Conservation (phyloP, 2,797 vertebrate species). For the Sebastiscus tertius region DNA sequence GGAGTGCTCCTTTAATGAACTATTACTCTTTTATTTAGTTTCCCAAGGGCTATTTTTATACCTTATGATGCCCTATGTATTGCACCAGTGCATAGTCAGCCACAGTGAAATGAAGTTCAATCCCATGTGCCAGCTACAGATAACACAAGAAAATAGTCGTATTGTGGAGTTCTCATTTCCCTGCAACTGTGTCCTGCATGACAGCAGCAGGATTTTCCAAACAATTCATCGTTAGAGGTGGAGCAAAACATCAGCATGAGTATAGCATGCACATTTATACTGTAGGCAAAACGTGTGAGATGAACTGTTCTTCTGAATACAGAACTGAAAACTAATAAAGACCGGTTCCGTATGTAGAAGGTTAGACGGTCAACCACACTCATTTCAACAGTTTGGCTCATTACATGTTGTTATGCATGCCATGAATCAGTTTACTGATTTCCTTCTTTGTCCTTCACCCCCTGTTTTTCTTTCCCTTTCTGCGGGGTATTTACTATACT, state of each 20-base stretch:
- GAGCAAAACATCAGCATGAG: neutral
- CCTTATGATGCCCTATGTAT: too few relatives aligned
- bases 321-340: slow-evolving; percentile 2
- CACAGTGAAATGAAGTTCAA: neutral
- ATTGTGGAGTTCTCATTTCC: neutral
- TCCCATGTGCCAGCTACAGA: neutral
- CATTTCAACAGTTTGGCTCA: slow-evolving; percentile 40
- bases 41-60: too few relatives aligned
- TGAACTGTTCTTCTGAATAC: slow-evolving; percentile 3
- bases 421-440: slow-evolving; percentile 35
- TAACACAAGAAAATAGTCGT: neutral
- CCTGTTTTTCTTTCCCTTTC: slow-evolving; percentile 6
- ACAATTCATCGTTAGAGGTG: neutral
- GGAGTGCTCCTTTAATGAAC: too few relatives aligned
- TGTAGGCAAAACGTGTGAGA: neutral
- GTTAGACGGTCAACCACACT: slow-evolving; percentile 36
- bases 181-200: neutral
- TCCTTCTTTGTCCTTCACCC: neutral
- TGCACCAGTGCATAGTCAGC: too few relatives aligned
- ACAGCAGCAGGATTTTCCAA: neutral
- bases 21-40: too few relatives aligned
- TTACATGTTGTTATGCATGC: slow-evolving; percentile 33
- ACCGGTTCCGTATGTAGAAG: slow-evolving; percentile 18
- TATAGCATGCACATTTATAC: neutral
- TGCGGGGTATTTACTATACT: slow-evolving; percentile 22